Conservation (phyloP, 2,797 vertebrate genomes). For the Eurystomus glaucurus region DNA sequence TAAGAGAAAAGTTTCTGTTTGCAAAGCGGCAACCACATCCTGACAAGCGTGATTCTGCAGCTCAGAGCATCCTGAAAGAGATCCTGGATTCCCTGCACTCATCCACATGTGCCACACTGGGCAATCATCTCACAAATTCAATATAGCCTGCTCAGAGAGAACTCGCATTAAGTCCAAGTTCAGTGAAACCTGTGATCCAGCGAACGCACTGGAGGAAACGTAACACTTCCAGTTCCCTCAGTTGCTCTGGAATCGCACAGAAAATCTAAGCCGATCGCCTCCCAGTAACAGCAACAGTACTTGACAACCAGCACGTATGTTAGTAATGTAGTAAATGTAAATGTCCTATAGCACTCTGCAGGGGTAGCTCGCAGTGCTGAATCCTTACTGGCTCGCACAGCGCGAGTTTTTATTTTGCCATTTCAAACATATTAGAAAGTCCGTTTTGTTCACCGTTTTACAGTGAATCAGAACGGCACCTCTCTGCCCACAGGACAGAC, state of each 20-base stretch:
- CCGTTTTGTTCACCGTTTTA: not conserved
- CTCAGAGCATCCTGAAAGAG: not conserved
- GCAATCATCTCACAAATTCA: not conserved
- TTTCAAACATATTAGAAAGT: not conserved
- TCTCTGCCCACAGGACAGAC: not conserved
- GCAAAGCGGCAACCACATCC: not conserved
- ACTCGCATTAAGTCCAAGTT: not conserved
- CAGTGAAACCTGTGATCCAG: not conserved
- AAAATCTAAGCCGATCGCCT: not conserved
- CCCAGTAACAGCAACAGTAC: not conserved
- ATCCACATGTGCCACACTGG: not conserved
- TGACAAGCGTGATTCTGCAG: not conserved
- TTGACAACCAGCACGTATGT: constrained; percentile 2
- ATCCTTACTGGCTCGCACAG: not conserved
- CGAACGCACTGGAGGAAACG: accelerated
- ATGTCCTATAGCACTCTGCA: not conserved
- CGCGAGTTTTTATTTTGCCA: not conserved
- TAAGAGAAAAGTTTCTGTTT: not conserved
- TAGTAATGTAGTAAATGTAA: not conserved
- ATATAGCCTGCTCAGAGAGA: not conserved
- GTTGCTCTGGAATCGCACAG: not conserved
- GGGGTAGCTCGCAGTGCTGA: not conserved
- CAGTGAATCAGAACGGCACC: not conserved
- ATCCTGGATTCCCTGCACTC: not conserved
- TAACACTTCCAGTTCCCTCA: not conserved